Conservation (phyloP, 2,888 invertebrate genomes). For the Anaspis maculata region DNA sequence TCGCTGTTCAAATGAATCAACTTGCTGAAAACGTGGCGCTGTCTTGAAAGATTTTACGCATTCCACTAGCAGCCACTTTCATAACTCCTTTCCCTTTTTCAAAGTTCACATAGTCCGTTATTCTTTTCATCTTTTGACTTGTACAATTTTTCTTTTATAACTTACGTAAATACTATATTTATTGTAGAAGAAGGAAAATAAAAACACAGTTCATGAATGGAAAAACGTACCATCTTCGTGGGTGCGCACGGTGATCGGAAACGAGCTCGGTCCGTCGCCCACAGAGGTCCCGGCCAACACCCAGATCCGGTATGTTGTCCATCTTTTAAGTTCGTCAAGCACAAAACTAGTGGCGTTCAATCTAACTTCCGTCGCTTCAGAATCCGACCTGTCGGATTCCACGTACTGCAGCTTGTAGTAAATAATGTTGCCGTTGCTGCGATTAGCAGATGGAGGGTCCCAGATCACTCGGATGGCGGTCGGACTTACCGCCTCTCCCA, state of each 20-base stretch:
- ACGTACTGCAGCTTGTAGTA: constrained; percentile 92
- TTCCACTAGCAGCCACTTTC: too few relatives aligned
- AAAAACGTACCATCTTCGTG: constrained; percentile 97
- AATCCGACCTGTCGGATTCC: constrained; percentile 76
- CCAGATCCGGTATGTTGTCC: constrained; percentile 96
- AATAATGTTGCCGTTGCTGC: constrained; percentile 85
- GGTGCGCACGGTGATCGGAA: constrained; percentile 86
- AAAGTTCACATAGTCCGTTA: too few relatives aligned
- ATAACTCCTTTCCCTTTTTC: too few relatives aligned
- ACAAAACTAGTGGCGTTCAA: constrained; percentile 72
- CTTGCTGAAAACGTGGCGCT: too few relatives aligned
- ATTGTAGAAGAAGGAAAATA: too few relatives aligned
- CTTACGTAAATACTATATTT: too few relatives aligned
- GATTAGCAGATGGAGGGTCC: constrained; percentile 86
- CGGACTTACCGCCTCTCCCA: constrained; percentile 79
- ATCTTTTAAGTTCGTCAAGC: constrained; percentile 84
- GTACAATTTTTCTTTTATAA: too few relatives aligned
- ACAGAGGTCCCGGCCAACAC: constrained; percentile 92
- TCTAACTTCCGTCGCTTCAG: constrained; percentile 72
- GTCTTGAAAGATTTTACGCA: too few relatives aligned
- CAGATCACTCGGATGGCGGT: constrained; percentile 84
- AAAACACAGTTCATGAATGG: too few relatives aligned
- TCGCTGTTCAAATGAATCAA: too few relatives aligned
- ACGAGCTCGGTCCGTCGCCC: constrained; percentile 91
- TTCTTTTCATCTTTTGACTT: too few relatives aligned